Percentiles rank a stretch among this genome's conserved stretches.
These are phyloP conservation scores for Polietes domitor DNA, from an alignment of 2,888 invertebrate genomes.

Conservation along the genomic window DNA sequence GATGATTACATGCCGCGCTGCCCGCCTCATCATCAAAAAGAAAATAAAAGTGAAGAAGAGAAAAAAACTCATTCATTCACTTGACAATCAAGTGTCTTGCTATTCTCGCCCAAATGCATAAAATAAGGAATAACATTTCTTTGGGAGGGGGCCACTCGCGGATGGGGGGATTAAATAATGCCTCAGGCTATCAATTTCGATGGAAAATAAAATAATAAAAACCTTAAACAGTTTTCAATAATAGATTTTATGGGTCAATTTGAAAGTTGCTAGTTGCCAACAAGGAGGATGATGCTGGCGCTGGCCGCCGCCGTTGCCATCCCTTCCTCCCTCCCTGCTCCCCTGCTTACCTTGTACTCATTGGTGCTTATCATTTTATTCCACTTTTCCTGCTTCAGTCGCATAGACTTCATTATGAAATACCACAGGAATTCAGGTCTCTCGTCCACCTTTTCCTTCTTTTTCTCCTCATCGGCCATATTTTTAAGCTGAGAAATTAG, in stretches of 20 bases:
- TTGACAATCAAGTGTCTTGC: neutral
- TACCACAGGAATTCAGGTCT: slow-evolving; percentile 73
- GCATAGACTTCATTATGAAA: slow-evolving; percentile 73
- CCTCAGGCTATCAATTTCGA: slow-evolving; percentile 24
- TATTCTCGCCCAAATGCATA: neutral
- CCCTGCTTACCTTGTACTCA: slow-evolving; percentile 71
- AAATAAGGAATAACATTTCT: neutral
- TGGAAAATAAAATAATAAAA: slow-evolving; percentile 4
- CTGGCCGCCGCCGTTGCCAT: neutral
- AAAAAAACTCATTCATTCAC: no score
- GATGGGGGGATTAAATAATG: neutral
- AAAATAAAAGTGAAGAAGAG: no score
- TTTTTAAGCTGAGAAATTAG: slow-evolving; percentile 36
- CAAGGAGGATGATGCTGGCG: neutral
- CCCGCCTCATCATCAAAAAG: no score
- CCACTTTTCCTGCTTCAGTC: slow-evolving; percentile 75
- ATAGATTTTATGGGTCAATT: slow-evolving; percentile 40
- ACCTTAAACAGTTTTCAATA: slow-evolving; percentile 27
- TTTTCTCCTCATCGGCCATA: slow-evolving; percentile 70
- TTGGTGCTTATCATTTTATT: slow-evolving; percentile 72
- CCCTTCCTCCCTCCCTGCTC: neutral
- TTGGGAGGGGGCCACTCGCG: neutral
- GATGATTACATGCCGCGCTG: no score
- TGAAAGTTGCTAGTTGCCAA: neutral
- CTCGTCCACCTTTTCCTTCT: slow-evolving; percentile 68